Evolutionary conservation across 2,888 invertebrate genomes (phyloP), one percentile per base, ranked within the genome.

Genomic region (Ormyrus rosae): DNA sequence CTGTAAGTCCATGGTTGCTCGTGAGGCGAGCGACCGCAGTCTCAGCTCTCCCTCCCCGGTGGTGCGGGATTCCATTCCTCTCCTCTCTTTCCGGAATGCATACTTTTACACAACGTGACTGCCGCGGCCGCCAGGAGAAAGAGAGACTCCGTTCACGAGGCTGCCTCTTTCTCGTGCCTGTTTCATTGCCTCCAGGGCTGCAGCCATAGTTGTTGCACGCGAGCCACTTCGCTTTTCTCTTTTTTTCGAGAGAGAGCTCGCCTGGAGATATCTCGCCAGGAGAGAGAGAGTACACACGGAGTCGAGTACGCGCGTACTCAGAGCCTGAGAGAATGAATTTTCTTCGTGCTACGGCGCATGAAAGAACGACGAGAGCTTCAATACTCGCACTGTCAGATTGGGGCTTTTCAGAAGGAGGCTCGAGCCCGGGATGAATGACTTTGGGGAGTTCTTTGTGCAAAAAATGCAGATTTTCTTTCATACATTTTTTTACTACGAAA

Each of bases 51-150:
- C 56, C 55, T 13, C 65, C 19, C 9, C 50, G 73, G 13, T 34
- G 34, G 34, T 34, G 34, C 46, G 64, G 50, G 76, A 82, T 82
- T 82, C 82, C 84, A 84, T 84, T 85, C 84, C 84, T 83, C 82
- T 82, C 84, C 84, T 85, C 84, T 84, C 84, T 85, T 85, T 85
- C 84, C 85, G 84, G 85, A 85, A 83, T 82, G 84, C 83, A 85
- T 83, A 82, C 84, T 86, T 86, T 84, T 84, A 83, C 83, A 83
- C 65, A 58, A 73, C 56, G 71, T 50, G 58, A 50, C 2, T 61
- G 34, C 13, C 8, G 19, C 53, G 19, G 50, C 50, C 4, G 19
- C 34, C 45, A 58, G 48, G 19, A 55, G 13, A 46, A n/a, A 58
- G 58, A 58, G 69, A 60, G 53, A n/a, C 51, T 69, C 79, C 79